Percentiles rank a stretch among this genome's conserved stretches.
phyloP scores from a whole-genome alignment of 2,888 invertebrate genomes.

The Rhimphoctona megacephalus region DNA sequence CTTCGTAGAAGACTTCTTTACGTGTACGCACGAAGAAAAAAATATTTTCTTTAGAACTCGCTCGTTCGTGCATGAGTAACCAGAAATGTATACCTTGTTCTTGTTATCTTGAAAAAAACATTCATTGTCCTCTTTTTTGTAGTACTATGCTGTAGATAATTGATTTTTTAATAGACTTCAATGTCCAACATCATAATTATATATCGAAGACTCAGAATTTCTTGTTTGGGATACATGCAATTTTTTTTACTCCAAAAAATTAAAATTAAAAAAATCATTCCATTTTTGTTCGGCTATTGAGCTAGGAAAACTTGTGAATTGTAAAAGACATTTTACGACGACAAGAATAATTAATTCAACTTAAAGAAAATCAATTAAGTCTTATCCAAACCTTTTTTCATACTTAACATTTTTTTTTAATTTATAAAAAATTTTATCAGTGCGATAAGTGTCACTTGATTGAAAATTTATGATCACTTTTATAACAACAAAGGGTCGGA shows the following conservation, averaged over 20 bases:
- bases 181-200: not conserved
- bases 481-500: not conserved
- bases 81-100: not conserved
- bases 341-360: no score
- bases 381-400: not conserved
- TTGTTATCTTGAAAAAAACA: not conserved
- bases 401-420: not conserved
- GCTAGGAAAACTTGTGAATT: not conserved
- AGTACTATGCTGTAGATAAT: not conserved
- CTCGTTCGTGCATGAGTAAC: constrained; percentile 1
- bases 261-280: not conserved
- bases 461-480: not conserved
- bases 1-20: not conserved
- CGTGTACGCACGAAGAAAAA: not conserved
- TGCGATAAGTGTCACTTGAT: not conserved
- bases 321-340: no score
- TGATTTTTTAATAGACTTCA: not conserved
- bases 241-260: not conserved
- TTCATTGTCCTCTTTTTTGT: not conserved
- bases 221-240: not conserved
- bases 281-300: not conserved
- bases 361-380: not conserved
- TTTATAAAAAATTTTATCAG: not conserved
- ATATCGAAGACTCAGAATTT: not conserved
- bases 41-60: not conserved